Conservation (phyloP, 2,797 vertebrate genomes). For the Mustela erminea region DNA sequence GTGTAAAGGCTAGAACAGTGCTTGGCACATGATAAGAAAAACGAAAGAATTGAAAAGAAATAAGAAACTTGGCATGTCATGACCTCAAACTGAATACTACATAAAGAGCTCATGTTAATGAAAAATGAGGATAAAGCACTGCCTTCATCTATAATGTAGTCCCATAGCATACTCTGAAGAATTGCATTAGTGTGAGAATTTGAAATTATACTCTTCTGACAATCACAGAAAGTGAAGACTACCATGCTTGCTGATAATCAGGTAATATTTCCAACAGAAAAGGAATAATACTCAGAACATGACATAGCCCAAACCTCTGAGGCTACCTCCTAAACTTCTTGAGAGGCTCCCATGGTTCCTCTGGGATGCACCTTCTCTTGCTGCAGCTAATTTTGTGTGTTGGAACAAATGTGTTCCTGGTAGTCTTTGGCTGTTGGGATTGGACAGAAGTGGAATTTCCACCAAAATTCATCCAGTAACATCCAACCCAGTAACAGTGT, state of each 20-base stretch:
- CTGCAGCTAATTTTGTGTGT: not conserved
- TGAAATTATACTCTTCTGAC: not conserved
- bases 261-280: not conserved
- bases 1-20: not conserved
- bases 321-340: not conserved
- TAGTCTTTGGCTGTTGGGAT: not conserved
- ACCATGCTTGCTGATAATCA: not conserved
- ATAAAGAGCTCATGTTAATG: not conserved
- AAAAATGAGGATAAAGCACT: not conserved
- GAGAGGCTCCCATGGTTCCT: not conserved
- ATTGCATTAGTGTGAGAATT: not conserved
- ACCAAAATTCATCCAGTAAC: not conserved
- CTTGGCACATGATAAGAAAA: not conserved
- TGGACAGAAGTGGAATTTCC: not conserved
- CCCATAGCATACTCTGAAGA: not conserved
- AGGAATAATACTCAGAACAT: not conserved
- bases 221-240: not conserved
- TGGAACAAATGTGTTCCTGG: not conserved
- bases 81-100: not conserved
- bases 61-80: not conserved
- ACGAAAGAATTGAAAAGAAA: not conserved
- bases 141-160: not conserved
- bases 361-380: not conserved
- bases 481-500: not conserved
- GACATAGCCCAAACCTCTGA: not conserved